Conservation (phyloP, 2,113 vertebrate genomes). For the Callospermophilus lateralis region DNA sequence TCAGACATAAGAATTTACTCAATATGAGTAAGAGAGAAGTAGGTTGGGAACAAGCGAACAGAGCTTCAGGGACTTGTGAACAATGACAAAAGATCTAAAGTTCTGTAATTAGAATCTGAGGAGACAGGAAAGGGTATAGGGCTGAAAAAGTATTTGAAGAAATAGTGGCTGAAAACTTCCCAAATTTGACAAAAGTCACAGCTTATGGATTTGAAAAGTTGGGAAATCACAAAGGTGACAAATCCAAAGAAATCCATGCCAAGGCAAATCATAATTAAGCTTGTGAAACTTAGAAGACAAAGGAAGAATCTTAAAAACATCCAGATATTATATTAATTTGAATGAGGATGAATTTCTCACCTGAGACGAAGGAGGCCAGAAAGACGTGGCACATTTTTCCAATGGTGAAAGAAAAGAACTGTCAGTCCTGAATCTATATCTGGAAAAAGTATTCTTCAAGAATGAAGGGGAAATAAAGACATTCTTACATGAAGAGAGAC, state of each 20-base stretch:
- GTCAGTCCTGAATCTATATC: not conserved
- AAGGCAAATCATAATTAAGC: not conserved
- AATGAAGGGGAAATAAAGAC: not conserved
- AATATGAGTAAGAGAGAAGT: not conserved
- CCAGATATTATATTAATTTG: not conserved
- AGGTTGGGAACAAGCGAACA: not conserved
- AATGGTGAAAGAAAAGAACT: not conserved
- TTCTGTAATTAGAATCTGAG: not conserved
- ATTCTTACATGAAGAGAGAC: not conserved
- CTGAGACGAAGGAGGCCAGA: not conserved
- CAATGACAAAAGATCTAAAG: not conserved
- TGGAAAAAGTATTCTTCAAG: not conserved
- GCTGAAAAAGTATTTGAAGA: not conserved
- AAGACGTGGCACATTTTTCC: not conserved
- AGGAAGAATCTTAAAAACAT: not conserved
- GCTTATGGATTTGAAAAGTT: not conserved
- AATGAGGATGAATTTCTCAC: not conserved
- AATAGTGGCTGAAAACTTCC: not conserved
- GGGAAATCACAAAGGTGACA: not conserved
- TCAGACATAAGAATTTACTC: not conserved
- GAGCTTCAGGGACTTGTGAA: not conserved
- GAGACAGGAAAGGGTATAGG: not conserved
- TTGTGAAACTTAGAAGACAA: not conserved
- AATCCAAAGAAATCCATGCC: not conserved
- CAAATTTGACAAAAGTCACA: not conserved